Conservation (phyloP, 1,140 invertebrate species). For the Tetragonula clypearis region DNA sequence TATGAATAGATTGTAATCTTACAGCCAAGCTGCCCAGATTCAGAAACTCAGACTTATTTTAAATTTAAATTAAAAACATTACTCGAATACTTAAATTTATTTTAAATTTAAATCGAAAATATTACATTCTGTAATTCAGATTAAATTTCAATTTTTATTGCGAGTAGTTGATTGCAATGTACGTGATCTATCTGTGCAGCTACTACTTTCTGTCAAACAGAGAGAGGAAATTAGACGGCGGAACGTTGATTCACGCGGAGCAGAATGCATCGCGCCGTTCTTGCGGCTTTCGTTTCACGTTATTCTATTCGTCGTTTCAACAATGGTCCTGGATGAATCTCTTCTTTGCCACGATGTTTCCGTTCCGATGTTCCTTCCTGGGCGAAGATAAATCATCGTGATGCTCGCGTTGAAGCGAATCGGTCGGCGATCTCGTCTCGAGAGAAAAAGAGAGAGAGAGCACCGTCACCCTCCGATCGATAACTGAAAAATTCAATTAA, state of each 20-base stretch:
- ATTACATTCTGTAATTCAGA: too few species aligned
- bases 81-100: too few species aligned
- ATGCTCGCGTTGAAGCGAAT: neutral
- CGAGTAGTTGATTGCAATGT: too few species aligned
- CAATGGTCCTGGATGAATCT: neutral
- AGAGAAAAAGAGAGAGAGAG: neutral
- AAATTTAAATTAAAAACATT: too few species aligned
- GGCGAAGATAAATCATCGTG: slow-evolving; percentile 16
- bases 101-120: too few species aligned
- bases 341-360: neutral
- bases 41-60: too few species aligned
- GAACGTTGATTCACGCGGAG: too few species aligned
- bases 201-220: neutral
- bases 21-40: too few species aligned
- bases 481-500: slow-evolving; percentile 42
- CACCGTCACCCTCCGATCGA: neutral
- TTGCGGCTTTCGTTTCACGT: neutral
- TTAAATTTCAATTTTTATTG: too few species aligned
- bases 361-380: neutral
- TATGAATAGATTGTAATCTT: too few species aligned
- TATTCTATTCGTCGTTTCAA: slow-evolving; percentile 5
- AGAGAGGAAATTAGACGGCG: neutral
- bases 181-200: too few species aligned
- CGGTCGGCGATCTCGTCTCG: neutral
- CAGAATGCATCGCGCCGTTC: neutral